Conservation (phyloP, 1,140 invertebrate genomes). For the Tenebrio molitor region DNA sequence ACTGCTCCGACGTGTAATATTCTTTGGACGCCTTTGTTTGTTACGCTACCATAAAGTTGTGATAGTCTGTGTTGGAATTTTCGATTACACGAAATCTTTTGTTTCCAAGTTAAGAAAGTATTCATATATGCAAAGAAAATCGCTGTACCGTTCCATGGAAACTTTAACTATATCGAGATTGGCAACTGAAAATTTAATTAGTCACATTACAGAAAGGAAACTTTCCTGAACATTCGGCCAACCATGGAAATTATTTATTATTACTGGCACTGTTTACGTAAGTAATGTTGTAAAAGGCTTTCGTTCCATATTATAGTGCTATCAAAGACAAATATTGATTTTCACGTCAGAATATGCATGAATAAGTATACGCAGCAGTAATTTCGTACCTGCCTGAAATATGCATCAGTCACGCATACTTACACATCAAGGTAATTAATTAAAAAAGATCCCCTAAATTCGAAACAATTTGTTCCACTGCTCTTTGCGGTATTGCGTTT, state of each 20-base stretch:
- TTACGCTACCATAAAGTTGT: too few relatives aligned
- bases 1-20: too few relatives aligned
- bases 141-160: too few relatives aligned
- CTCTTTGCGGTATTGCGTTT: not conserved
- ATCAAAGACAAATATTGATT: slow-evolving; percentile 34
- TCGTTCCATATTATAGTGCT: not conserved
- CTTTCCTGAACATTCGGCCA: too few relatives aligned
- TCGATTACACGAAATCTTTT: too few relatives aligned
- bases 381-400: slow-evolving; percentile 32
- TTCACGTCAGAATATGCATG: slow-evolving; percentile 35
- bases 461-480: not conserved
- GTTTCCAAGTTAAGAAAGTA: too few relatives aligned
- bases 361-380: slow-evolving; percentile 21
- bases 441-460: not conserved
- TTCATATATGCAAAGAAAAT: too few relatives aligned
- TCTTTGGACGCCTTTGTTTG: too few relatives aligned
- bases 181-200: not conserved
- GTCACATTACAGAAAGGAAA: too few relatives aligned
- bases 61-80: too few relatives aligned
- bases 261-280: not conserved
- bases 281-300: slow-evolving; percentile 14
- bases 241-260: too few relatives aligned
- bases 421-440: slow-evolving; percentile 6
- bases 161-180: too few relatives aligned
- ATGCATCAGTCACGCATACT: slow-evolving; percentile 37